phyloP scores from a whole-genome alignment of 2,113 vertebrate genomes.

The Cromileptes altivelis region DNA sequence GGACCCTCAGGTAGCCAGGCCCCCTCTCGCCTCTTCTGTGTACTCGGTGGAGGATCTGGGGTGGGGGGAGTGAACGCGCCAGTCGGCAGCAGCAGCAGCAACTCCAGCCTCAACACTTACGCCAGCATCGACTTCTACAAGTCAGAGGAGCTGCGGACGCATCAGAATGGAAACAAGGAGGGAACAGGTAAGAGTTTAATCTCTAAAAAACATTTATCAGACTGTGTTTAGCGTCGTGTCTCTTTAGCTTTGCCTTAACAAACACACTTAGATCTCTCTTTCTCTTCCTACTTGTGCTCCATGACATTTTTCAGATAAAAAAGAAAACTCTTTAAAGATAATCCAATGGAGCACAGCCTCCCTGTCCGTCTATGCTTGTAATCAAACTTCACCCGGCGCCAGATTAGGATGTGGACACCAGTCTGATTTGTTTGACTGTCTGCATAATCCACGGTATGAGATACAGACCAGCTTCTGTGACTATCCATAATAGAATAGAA shows the following conservation, averaged over 20 bases:
- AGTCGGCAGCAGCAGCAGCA: conserved; percentile 48
- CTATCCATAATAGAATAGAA: background rate
- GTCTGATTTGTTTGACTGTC: conserved; percentile 47
- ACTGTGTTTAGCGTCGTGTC: background rate
- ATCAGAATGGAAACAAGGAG: conserved; percentile 75
- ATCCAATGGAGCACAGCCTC: conserved; percentile 48
- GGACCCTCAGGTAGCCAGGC: conserved; percentile 73
- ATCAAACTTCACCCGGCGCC: conserved; percentile 73
- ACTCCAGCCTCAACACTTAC: conserved; percentile 84
- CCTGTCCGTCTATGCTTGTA: conserved; percentile 42
- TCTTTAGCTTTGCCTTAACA: background rate
- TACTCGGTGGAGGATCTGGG: conserved; percentile 66
- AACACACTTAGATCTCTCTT: background rate
- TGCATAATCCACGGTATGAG: conserved; percentile 37
- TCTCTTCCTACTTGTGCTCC: background rate
- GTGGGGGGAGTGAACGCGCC: conserved; percentile 53
- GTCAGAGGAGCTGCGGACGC: conserved; percentile 81
- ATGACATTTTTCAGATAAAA: conserved; percentile 32
- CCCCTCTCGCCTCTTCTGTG: conserved; percentile 80
- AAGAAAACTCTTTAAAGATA: conserved; percentile 38
- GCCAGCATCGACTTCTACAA: conserved; percentile 90
- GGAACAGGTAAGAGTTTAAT: conserved; percentile 80
- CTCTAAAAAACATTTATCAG: background rate
- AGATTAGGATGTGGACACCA: conserved; percentile 43
- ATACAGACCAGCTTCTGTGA: conserved; percentile 37